These are phyloP conservation scores for Bombus turneri DNA, from an alignment of 1,140 invertebrate genomes.

Conservation along the genomic window DNA sequence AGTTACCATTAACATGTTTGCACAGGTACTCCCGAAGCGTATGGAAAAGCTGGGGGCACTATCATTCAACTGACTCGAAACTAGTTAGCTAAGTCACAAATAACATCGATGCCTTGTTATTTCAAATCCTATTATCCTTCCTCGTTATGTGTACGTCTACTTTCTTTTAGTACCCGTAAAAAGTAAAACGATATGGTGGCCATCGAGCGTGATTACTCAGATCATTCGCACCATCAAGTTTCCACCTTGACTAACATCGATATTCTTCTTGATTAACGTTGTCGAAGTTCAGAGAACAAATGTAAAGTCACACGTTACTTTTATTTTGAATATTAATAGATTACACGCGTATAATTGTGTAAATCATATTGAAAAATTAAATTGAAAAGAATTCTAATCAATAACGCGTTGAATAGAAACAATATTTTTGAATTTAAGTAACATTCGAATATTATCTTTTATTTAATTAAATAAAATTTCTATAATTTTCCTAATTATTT, in stretches of 20 bases:
- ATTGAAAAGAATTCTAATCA: not conserved
- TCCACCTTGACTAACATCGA: conserved; percentile 4
- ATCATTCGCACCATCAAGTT: not conserved
- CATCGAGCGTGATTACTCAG: not conserved
- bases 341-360: not conserved
- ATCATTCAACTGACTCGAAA: conserved; percentile 45
- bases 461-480: too few species aligned
- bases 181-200: not conserved
- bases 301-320: not conserved
- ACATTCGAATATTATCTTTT: not conserved
- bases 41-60: conserved; percentile 45
- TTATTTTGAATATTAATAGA: not conserved
- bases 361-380: not conserved
- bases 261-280: not conserved
- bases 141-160: not conserved
- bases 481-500: not conserved
- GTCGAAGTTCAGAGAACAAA: not conserved
- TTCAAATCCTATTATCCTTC: not conserved
- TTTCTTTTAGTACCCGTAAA: not conserved
- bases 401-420: not conserved
- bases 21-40: conserved; percentile 53
- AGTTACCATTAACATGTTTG: conserved; percentile 63
- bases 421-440: not conserved
- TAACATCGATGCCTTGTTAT: conserved; percentile 37
- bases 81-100: conserved; percentile 50